Evolutionary conservation across 2,113 vertebrate genomes (phyloP).

Genomic region (Gallinago jamesoni): DNA sequence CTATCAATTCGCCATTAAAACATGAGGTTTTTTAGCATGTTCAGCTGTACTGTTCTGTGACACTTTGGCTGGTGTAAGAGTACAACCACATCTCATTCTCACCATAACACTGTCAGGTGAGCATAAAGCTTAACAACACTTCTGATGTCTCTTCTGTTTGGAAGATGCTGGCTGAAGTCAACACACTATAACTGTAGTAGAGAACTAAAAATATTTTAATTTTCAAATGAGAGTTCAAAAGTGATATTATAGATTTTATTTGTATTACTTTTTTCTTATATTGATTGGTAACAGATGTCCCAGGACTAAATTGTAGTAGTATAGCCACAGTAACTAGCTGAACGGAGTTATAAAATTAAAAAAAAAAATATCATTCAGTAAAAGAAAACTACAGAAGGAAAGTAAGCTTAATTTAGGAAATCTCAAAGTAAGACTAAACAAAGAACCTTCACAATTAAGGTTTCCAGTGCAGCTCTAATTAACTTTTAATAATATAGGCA

Average conservation of each 20-base stretch:
- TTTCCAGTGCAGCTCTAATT: not conserved
- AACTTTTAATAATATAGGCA: not conserved
- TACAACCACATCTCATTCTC: not conserved
- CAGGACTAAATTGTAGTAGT: not conserved
- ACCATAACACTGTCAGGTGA: not conserved
- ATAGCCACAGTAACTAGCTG: not conserved
- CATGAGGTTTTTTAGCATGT: accelerated
- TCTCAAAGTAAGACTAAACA: not conserved
- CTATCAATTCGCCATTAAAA: not conserved
- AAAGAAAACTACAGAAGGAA: not conserved
- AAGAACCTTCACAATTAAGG: not conserved
- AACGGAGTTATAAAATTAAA: not conserved
- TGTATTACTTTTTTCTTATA: not conserved
- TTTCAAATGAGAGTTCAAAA: not conserved
- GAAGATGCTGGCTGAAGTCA: not conserved
- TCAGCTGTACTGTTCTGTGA: not conserved
- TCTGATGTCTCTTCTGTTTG: not conserved
- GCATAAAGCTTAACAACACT: not conserved
- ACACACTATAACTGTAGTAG: not conserved
- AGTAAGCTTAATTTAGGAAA: not conserved
- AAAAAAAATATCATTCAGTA: not conserved
- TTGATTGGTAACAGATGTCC: not conserved
- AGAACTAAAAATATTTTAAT: not conserved
- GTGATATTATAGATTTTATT: not conserved
- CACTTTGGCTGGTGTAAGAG: not conserved